Conservation (phyloP, 2,797 vertebrate species). For the Podarcis siculus region DNA sequence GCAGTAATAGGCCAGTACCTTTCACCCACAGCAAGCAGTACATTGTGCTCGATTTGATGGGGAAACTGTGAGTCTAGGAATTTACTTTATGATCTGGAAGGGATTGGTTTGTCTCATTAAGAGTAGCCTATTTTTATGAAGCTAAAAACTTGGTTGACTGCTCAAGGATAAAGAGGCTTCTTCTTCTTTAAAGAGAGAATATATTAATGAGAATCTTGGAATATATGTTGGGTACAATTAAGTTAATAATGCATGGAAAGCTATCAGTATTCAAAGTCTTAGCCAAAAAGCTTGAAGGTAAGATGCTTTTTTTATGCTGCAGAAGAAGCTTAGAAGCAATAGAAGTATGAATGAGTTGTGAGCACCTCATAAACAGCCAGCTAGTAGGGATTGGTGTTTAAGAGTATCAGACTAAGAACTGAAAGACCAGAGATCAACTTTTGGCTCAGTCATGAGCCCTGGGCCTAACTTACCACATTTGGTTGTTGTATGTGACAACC, state of each 20-base stretch:
- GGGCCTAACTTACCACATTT: no score
- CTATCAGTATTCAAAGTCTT: slow-evolving; percentile 62
- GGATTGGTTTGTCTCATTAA: slow-evolving; percentile 77
- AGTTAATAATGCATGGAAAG: slow-evolving; percentile 74
- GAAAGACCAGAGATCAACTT: no score
- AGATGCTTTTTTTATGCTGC: background rate
- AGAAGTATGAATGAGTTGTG: background rate
- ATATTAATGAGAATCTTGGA: slow-evolving; percentile 75
- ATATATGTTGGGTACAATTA: slow-evolving; percentile 76
- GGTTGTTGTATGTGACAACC: no score
- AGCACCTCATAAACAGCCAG: background rate
- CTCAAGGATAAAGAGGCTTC: slow-evolving; percentile 75
- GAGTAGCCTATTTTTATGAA: slow-evolving; percentile 70
- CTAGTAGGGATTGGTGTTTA: no score
- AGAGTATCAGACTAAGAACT: no score
- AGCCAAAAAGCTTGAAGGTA: slow-evolving; percentile 48
- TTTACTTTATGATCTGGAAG: slow-evolving; percentile 79
- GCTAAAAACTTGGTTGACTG: slow-evolving; percentile 73
- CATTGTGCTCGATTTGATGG: slow-evolving; percentile 56
- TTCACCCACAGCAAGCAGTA: slow-evolving; percentile 29
- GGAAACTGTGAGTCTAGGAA: slow-evolving; percentile 62
- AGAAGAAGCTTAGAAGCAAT: background rate
- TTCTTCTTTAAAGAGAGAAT: slow-evolving; percentile 67
- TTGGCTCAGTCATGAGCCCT: no score
- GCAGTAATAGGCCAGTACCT: slow-evolving; percentile 51